Evolutionary conservation across 2,113 vertebrate species (phyloP).

Genomic region (Orthonyx spaldingii): DNA sequence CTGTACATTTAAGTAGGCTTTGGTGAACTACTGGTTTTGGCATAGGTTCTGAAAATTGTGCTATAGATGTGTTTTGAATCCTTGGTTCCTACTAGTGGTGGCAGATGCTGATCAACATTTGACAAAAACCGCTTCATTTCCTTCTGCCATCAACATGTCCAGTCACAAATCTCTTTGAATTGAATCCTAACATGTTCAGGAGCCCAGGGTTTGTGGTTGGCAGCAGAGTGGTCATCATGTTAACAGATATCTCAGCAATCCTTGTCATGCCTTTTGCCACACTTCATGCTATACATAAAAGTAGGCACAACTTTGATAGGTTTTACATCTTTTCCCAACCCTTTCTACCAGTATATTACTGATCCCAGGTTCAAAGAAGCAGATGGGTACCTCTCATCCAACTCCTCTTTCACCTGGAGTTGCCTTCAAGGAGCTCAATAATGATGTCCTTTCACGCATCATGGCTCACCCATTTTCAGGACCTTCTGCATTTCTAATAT

Average conservation of each 20-base stretch:
- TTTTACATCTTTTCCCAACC: background rate
- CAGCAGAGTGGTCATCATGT: background rate
- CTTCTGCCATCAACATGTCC: background rate
- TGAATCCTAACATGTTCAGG: background rate
- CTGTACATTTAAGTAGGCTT: background rate
- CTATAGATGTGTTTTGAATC: background rate
- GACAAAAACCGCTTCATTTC: background rate
- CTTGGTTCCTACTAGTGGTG: background rate
- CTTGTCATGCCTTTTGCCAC: background rate
- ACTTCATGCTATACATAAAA: background rate
- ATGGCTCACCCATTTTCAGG: background rate
- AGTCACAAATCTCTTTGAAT: background rate
- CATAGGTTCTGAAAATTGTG: background rate
- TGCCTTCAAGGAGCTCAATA: background rate
- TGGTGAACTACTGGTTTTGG: background rate
- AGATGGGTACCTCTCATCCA: background rate
- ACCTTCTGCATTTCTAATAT: background rate
- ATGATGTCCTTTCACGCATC: background rate
- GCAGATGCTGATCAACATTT: background rate
- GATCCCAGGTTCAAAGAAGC: background rate
- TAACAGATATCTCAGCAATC: background rate
- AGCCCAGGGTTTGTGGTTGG: background rate
- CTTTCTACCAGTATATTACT: background rate
- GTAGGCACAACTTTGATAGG: background rate
- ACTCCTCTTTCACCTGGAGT: background rate